Base-by-base conservation (phyloP, 2,888 invertebrate genomes). In the Allophyes oxyacanthae region DNA sequence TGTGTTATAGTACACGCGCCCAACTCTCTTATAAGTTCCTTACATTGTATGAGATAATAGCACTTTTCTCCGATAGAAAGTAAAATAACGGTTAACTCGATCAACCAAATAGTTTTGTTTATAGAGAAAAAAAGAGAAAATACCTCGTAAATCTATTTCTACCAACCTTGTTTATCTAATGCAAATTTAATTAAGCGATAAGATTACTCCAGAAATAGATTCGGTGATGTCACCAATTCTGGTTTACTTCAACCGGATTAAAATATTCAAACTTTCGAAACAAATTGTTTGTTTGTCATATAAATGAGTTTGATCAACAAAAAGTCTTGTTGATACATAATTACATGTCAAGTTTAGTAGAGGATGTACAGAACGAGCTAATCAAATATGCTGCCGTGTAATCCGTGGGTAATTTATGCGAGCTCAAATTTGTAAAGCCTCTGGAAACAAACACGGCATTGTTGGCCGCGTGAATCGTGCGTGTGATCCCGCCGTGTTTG, bases 371-470 rank as follows among this genome's bases (percentile, higher is more conserved):
- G 59, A 58, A 75, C 64, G 66, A 73, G 77, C 64, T 78, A 75
- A 72, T 76, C 69, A 80, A 77, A 79, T 74, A 81, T 78, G 70
- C 72, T 64, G 64, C 57, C 72, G 71, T 76, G 75, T 81, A 80
- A 84, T 80, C 75, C 78, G 66, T 74, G 64, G 74, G 72, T 82
- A 84, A 84, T 83, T 73, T 79, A 84, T 84, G 78, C 75, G 62
- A 66, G 75, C 72, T 78, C 73, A 77, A 79, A 81, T 81, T 79
- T 78, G 78, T 81, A 72, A 76, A 75, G 75, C 72, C 74, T 75
- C 79, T 78, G 79, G 83, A 82, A 82, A 87, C 86, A 87, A 85
- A 85, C 84, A 84, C 70, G 63, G 81, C 82, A 82, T 85, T 88
- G 88, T 87, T 56, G 71, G 70, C 61, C 77, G 80, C 79, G 79